Conservation (phyloP, 2,888 invertebrate genomes). For the Liodrosophila aerea region DNA sequence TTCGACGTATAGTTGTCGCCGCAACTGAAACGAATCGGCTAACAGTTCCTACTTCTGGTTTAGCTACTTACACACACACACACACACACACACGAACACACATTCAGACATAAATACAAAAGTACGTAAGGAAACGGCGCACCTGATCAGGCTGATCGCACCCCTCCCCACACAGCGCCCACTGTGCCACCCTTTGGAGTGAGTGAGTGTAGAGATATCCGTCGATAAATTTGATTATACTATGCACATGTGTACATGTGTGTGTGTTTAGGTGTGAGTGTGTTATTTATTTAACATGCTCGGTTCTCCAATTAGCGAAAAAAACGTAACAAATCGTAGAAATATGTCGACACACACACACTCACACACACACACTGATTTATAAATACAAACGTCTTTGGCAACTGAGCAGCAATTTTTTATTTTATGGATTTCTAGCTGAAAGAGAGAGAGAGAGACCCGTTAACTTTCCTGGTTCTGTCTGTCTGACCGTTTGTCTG, state of each 20-base stretch:
- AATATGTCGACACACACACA: constrained; percentile 27
- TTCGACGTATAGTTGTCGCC: constrained; percentile 18
- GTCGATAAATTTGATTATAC: constrained; percentile 52
- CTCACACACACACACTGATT: constrained; percentile 24
- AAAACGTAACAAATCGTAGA: constrained; percentile 58
- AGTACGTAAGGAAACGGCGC: constrained; percentile 39
- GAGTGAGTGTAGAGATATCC: constrained; percentile 42
- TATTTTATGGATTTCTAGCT: constrained; percentile 45
- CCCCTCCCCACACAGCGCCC: constrained; percentile 6
- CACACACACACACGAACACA: constrained; percentile 21
- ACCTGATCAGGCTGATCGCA: constrained; percentile 63
- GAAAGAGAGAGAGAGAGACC: constrained; percentile 7
- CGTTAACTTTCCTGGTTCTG: constrained; percentile 71
- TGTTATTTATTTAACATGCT: constrained; percentile 55
- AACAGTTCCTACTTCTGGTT: constrained; percentile 79
- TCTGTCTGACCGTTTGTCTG: constrained; percentile 27
- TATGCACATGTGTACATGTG: constrained; percentile 6
- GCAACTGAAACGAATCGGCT: constrained; percentile 50
- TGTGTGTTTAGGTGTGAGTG: constrained; percentile 5
- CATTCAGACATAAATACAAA: constrained; percentile 6
- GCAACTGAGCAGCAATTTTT: too few species aligned
- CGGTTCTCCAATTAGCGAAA: constrained; percentile 69
- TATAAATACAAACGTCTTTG: constrained; percentile 24
- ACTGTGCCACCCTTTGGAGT: constrained; percentile 1
- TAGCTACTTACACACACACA: constrained; percentile 35